Percentiles rank a stretch among this genome's conserved stretches.
phyloP scores from a whole-genome alignment of 37 sponge, comb jelly and placozoan genomes.

The Beroe ovata region DNA sequence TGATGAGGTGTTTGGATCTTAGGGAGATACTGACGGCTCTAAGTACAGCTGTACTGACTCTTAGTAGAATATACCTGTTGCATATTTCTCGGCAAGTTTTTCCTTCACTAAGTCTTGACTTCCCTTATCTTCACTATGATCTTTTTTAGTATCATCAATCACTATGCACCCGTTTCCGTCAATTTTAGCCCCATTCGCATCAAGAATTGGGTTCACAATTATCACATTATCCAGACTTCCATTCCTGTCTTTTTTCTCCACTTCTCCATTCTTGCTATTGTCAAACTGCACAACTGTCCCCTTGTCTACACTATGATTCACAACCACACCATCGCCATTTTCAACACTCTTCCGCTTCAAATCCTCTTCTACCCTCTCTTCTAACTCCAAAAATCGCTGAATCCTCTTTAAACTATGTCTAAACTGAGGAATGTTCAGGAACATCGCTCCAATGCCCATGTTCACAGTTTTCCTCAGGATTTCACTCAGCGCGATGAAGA shows the following conservation, averaged over 20 bases:
- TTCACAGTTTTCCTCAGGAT: not conserved
- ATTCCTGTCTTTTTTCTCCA: not conserved
- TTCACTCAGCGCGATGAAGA: not conserved
- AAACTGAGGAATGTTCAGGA: slow-evolving; percentile 29
- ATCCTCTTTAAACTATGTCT: slow-evolving; percentile 2
- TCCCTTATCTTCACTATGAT: too few species aligned
- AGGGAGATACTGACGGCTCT: too few species aligned
- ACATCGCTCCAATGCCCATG: not conserved
- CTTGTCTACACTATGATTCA: not conserved
- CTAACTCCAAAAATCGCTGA: not conserved
- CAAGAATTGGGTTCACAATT: not conserved
- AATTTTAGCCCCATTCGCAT: not conserved
- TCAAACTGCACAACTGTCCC: not conserved
- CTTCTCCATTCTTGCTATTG: not conserved
- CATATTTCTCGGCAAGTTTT: too few species aligned
- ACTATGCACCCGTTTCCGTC: not conserved
- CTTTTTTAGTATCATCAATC: not conserved
- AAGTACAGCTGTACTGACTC: too few species aligned
- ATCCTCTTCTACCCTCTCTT: not conserved
- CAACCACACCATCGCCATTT: not conserved
- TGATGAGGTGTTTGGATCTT: too few species aligned
- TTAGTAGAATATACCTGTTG: too few species aligned
- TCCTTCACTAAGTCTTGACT: too few species aligned
- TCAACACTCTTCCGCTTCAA: not conserved
- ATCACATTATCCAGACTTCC: not conserved